phyloP scores from a whole-genome alignment of 2,888 invertebrate species.

The Phengaris arion region DNA sequence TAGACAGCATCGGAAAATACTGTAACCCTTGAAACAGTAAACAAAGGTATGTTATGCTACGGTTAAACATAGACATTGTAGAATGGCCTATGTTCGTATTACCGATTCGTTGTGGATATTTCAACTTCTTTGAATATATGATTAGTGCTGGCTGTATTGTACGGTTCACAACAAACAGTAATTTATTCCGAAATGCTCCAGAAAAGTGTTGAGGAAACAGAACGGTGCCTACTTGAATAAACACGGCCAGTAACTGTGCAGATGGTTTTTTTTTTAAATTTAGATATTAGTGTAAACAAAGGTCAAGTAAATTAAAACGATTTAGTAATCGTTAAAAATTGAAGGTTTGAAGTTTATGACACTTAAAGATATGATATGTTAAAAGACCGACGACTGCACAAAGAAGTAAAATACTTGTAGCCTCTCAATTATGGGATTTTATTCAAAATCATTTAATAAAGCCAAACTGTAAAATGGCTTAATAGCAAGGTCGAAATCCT shows the following conservation, averaged over 20 bases:
- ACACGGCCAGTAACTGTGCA: no score
- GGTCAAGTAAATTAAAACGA: no score
- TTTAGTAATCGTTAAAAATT: no score
- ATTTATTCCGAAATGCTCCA: neutral
- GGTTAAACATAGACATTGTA: conserved; percentile 21
- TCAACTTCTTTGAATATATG: conserved; percentile 33
- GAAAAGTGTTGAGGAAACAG: neutral
- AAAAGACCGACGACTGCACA: no score
- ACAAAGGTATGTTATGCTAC: conserved; percentile 22
- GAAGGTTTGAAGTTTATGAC: no score
- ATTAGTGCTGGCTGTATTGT: conserved; percentile 31
- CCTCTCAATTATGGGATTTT: neutral
- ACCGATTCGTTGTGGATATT: conserved; percentile 62
- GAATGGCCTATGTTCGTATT: conserved; percentile 52
- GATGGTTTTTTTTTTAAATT: no score
- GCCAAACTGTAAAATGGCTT: conserved; percentile 51
- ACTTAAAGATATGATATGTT: no score
- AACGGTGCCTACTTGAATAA: no score
- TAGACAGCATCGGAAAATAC: neutral
- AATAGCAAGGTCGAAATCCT: conserved; percentile 57
- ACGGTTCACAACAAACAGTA: conserved; percentile 10
- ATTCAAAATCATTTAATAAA: conserved; percentile 26
- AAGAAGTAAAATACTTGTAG: no score
- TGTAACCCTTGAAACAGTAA: conserved; percentile 8
- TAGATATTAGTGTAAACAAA: no score